phyloP scores from a whole-genome alignment of 1,140 invertebrate species.

The Zaprionus nigranus region DNA sequence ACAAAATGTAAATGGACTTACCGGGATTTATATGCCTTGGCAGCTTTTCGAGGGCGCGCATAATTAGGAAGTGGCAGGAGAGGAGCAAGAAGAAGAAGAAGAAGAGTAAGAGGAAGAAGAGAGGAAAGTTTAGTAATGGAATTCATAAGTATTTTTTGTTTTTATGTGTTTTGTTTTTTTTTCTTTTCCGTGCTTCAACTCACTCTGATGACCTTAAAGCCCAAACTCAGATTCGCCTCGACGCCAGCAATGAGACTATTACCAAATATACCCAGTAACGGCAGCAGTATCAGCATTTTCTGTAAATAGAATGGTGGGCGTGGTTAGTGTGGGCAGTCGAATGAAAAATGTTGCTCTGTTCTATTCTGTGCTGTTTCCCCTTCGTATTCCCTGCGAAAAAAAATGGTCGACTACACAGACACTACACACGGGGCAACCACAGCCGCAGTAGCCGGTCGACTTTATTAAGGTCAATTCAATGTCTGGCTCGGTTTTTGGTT shows the following conservation, averaged over 20 bases:
- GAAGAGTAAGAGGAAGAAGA: conserved; percentile 1
- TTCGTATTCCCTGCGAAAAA: conserved; percentile 15
- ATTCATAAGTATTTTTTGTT: conserved; percentile 62
- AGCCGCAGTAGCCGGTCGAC: conserved; percentile 57
- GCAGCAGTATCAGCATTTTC: conserved; percentile 83
- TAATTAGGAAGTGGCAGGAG: conserved; percentile 41
- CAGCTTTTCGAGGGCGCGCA: conserved; percentile 52
- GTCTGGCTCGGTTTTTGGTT: conserved; percentile 69
- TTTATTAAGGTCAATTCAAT: conserved; percentile 83
- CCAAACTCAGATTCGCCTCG: conserved; percentile 74
- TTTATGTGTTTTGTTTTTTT: conserved; percentile 6
- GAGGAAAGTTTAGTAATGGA: conserved; percentile 57
- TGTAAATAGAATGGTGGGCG: conserved; percentile 43
- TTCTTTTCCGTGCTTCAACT: conserved; percentile 46
- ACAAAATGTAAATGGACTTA: conserved; percentile 56
- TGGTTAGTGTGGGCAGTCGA: conserved; percentile 40
- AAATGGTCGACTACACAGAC: conserved; percentile 46
- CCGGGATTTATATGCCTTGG: conserved; percentile 77
- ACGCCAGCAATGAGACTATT: conserved; percentile 77
- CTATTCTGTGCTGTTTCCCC: background rate
- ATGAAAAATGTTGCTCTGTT: conserved; percentile 46
- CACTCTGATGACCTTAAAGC: conserved; percentile 82
- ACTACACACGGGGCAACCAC: conserved; percentile 11
- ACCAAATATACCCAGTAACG: conserved; percentile 73
- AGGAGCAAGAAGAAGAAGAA: too few relatives aligned